Base-by-base conservation (phyloP, 2,113 vertebrate genomes). In the Anguilla japonica region DNA sequence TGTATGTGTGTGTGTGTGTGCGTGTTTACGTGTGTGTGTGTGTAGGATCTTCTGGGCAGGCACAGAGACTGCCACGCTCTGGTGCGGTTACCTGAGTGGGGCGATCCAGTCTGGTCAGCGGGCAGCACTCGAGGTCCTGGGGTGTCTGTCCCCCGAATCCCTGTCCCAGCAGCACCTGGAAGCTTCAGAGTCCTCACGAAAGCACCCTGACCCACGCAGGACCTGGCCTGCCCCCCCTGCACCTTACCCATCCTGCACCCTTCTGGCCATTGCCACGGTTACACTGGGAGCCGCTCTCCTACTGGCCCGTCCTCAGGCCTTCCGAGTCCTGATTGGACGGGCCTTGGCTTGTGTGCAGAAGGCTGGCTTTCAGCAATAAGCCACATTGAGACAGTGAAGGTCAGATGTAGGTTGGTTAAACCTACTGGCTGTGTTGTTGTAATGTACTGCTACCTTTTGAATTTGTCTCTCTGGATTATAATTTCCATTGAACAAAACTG, bases 21-120 rank as follows among this genome's bases (percentile, higher is more conserved):
- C 2, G 43, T 46, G 43, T 8, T 6, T 46, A 8, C 8, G 8
- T 46, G 8, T 46, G 43, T 46, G 43, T 46, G 43, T 43, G n/a
- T 22, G 13, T 89, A 96, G 95, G 92, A 93, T 96, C 82, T 90
- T 94, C 41, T 96, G 95, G 95, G 94, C 94, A 3, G 95, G 95
- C 60, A 95, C 94, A 0, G 95, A 96, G 86, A 96, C 95, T 1
- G 95, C 94, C 50, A 95, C 94, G 18, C 88, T 87, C 57, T 96
- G 95, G 95, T 95, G 95, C 16, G 95, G 95, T 0, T 96, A 95
- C 89, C 93, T 96, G 92, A 93, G 91, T 5, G 95, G 95, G 2
- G 95, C 95, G 0, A 84, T 96, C 71, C 94, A 96, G 88, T 84
- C 95, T 0, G 95, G 95, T 22, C 91, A 93, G 41, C 90, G 95